Base-by-base conservation (phyloP, 1,140 invertebrate species). In the Aphis gossypii region DNA sequence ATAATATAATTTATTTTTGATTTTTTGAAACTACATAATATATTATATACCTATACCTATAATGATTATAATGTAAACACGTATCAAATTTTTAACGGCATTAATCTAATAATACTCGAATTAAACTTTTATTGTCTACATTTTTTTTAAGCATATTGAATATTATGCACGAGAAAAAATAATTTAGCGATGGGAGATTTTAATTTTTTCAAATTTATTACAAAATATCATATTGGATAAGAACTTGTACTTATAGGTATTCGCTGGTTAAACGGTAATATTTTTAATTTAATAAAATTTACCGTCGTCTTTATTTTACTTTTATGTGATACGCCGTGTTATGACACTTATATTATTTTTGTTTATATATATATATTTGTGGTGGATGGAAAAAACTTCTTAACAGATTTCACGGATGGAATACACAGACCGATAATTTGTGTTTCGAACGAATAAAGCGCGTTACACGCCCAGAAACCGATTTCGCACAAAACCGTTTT, bases 351-450 rank as follows among this genome's bases (percentile, higher is more conserved):
- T 76, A n/a, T n/a, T 76, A 76, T n/a, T 76, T 18, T 76, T n/a
- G 11, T 60, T 60, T 30, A 60, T 76, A 68, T 68, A 68, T 23
- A 54, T 21, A 23, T 54, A 68, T n/a, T 68, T 68, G 60, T 3
- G 11, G 60, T 0, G 11, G 3, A 14, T 30, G n/a, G 14, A 76
- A 76, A 68, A 76, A 76, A n/a, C 60, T 6, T n/a, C 60, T 76
- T 35, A 76, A 35, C 14, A 76, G 60, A 76, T 76, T 76, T 76
- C 60, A 76, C 60, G 60, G 60, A 21, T n/a, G 60, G 30, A 76
- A 76, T 76, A 76, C 30, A 76, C 60, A n/a, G n/a, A 76, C 30
- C 60, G 60, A 76, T 76, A 76, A n/a, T 76, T 76, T 76, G 60
- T 76, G 60, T 35, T 76, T n/a, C 60, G 5, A 76, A 76, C 60